These are phyloP conservation scores for Gila robusta DNA, from an alignment of 2,797 vertebrate species.

Conservation along the genomic window DNA sequence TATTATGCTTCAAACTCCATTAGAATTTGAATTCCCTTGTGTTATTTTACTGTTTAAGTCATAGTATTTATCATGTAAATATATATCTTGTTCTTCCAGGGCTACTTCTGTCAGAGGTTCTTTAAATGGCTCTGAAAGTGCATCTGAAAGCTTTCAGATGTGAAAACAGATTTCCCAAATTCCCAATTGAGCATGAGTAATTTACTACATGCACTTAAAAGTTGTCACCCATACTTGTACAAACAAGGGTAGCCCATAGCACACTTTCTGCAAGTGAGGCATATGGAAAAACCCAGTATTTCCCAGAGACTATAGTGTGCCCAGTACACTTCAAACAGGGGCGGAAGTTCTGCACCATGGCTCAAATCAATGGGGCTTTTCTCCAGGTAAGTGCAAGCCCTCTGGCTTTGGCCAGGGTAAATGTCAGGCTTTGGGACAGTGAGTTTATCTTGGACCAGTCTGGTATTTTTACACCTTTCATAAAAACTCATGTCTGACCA, in stretches of 20 bases:
- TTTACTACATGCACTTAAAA: slow-evolving; percentile 59
- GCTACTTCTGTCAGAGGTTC: neutral
- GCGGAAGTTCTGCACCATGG: slow-evolving; percentile 71
- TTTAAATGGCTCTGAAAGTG: slow-evolving; percentile 30
- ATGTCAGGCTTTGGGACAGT: slow-evolving; percentile 82
- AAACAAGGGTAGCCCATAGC: slow-evolving; percentile 68
- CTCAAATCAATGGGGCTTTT: slow-evolving; percentile 80
- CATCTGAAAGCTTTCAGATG: slow-evolving; percentile 9
- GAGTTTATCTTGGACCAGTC: slow-evolving; percentile 85
- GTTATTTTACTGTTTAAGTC: neutral
- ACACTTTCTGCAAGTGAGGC: slow-evolving; percentile 69
- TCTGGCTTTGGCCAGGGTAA: slow-evolving; percentile 81
- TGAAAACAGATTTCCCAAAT: slow-evolving; percentile 67
- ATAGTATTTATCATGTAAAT: neutral
- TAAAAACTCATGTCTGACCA: slow-evolving; percentile 65
- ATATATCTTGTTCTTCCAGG: neutral
- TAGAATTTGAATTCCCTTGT: neutral
- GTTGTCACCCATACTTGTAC: slow-evolving; percentile 49
- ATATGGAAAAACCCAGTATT: slow-evolving; percentile 77
- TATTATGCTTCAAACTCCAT: neutral
- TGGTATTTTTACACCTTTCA: slow-evolving; percentile 87
- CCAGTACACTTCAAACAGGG: slow-evolving; percentile 68
- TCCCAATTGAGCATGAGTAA: slow-evolving; percentile 64
- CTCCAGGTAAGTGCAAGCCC: slow-evolving; percentile 75
- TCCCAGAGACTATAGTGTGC: slow-evolving; percentile 64